Evolutionary conservation across 1,140 invertebrate genomes (phyloP), one percentile per base, ranked within the genome.

Genomic region (Hermetia illucens): DNA sequence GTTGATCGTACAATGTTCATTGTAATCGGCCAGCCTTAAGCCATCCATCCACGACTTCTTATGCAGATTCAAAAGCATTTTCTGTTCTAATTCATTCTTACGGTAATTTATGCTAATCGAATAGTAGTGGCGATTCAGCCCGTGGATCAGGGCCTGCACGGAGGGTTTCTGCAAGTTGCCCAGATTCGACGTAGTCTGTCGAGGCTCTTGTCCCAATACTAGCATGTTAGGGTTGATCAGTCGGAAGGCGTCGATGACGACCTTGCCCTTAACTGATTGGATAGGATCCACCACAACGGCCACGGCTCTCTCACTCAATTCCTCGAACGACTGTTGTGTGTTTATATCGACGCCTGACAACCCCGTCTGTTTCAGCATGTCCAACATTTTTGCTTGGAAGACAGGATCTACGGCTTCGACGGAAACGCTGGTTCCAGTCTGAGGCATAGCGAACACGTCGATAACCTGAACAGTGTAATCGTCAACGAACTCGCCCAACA

Each of bases 401-500:
- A 99, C 96, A 24, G 95, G 95, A 72, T 99, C 96, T 2, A 99
- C 95, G 24, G 96, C 95, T 69, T 99, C 96, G 9, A 99, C 96
- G 63, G 92, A 97, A 0, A 98, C 93, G 47, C 96, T 95, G 4
- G 75, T 77, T 41, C 75, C 95, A 38, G 93, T 97, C 65, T 99
- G 96, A 21, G 96, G 96, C 96, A 99, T 99, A n/a, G 96, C 96
- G 71, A 99, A 99, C 1, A 98, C 95, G 74, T 99, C 96, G 48
- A 98, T 98, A 3, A 99, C 96, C 47, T 94, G 71, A 2, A 99
- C 95, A 40, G 96, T 99, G 53, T 98, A 99, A 59, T 99, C 95
- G 65, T 99, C 96, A 17, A 99, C 94, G 71, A 99, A 99, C 73
- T 99, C 95, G 48, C 75, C 96, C 53, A 99, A 69, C 96, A 99